Evolutionary conservation across 37 sponge, comb jelly and placozoan genomes (phyloP).

Genomic region (Geodia barretti): DNA sequence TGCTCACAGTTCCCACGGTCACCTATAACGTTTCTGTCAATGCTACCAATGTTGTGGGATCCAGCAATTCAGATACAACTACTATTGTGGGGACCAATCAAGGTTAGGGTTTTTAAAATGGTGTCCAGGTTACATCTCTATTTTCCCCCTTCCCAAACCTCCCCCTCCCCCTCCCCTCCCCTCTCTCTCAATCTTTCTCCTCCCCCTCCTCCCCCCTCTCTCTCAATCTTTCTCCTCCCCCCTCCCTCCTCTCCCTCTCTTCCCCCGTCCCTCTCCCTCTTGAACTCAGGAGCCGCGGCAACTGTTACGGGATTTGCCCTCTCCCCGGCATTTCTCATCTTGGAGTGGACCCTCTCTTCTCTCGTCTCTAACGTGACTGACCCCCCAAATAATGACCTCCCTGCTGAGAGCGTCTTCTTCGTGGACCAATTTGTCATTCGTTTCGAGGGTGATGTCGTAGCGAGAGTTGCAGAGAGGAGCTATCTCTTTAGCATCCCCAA

Average conservation of each 20-base stretch:
- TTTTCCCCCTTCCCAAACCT: constrained; percentile 1
- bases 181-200: constrained; percentile 9
- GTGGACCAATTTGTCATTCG: too few relatives aligned
- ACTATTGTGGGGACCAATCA: too few relatives aligned
- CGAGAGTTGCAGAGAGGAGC: too few relatives aligned
- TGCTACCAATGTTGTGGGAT: not conserved
- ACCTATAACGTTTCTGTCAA: not conserved
- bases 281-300: not conserved
- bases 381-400: too few relatives aligned
- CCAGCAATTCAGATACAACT: not conserved
- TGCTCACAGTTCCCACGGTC: not conserved
- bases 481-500: too few relatives aligned
- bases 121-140: not conserved
- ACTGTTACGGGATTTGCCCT: not conserved
- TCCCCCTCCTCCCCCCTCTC: too few relatives aligned
- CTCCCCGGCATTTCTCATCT: not conserved
- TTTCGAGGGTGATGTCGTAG: too few relatives aligned
- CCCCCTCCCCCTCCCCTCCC: constrained; percentile 9
- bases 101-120: too few relatives aligned
- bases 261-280: constrained; percentile 7
- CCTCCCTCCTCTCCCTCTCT: too few relatives aligned
- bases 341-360: not conserved
- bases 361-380: not conserved
- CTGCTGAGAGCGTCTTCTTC: too few relatives aligned
- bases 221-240: too few relatives aligned